Percentiles rank a stretch among this genome's conserved stretches.
phyloP scores from a whole-genome alignment of 1,140 invertebrate genomes.

The Habropoda laboriosa region DNA sequence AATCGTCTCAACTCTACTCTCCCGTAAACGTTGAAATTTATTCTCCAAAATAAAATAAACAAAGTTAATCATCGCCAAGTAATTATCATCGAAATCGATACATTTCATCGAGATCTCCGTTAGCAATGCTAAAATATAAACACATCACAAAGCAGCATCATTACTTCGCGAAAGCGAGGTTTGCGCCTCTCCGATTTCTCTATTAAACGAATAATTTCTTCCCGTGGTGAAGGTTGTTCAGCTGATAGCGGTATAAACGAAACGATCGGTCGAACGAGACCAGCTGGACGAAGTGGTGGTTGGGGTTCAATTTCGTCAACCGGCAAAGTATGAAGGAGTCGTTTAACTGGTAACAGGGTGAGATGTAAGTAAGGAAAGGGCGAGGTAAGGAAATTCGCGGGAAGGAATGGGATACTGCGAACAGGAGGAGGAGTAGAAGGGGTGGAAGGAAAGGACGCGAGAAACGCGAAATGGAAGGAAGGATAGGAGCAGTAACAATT shows the following conservation, averaged over 20 bases:
- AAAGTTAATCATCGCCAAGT: no score
- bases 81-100: no score
- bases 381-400: constrained; percentile 29
- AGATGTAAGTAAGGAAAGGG: constrained; percentile 30
- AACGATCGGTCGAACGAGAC: constrained; percentile 24
- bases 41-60: no score
- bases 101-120: not conserved
- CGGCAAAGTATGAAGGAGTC: constrained; percentile 30
- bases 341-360: constrained; percentile 35
- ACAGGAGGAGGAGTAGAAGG: not conserved
- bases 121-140: not conserved
- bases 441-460: not conserved
- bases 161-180: not conserved
- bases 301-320: constrained; percentile 43
- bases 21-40: no score
- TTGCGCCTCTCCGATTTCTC: not conserved
- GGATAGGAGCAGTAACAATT: constrained; percentile 55
- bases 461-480: constrained; percentile 25
- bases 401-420: no score
- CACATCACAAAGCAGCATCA: not conserved
- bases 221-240: not conserved
- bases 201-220: constrained; percentile 29
- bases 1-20: no score
- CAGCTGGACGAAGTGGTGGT: not conserved
- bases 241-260: not conserved